Evolutionary conservation across 1,140 invertebrate species (phyloP).

Genomic region (Asobara japonica): DNA sequence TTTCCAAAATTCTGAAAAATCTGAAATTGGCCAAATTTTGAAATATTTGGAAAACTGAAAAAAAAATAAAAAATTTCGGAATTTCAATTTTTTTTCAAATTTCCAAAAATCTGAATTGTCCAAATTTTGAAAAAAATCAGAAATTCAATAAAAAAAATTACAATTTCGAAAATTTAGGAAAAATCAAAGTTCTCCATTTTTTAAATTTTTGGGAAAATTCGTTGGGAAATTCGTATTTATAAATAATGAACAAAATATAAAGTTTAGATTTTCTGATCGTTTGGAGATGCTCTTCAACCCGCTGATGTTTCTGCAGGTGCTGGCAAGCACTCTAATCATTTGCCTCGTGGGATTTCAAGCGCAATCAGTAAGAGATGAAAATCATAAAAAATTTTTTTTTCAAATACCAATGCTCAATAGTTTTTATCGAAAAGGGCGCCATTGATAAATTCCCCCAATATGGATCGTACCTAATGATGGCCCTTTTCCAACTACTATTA

Average conservation of each 20-base stretch:
- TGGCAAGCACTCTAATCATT: constrained; percentile 48
- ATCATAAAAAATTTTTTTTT: too few relatives aligned
- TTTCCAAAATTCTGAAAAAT: too few relatives aligned
- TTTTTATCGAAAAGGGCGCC: too few relatives aligned
- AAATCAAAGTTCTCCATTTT: background rate
- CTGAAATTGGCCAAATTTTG: too few relatives aligned
- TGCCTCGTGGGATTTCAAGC: constrained; percentile 50
- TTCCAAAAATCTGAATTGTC: too few relatives aligned
- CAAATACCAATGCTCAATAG: too few relatives aligned
- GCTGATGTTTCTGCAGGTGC: constrained; percentile 47
- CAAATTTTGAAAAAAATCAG: too few relatives aligned
- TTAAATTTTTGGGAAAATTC: background rate
- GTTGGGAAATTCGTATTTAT: constrained; percentile 42
- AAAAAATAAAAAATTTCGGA: constrained; percentile 9
- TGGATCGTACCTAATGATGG: constrained; percentile 47
- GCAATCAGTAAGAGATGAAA: constrained; percentile 34
- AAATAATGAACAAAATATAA: constrained; percentile 25
- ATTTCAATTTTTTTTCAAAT: too few relatives aligned
- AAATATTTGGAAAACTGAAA: background rate
- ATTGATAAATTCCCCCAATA: constrained; percentile 41
- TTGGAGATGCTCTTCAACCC: constrained; percentile 46
- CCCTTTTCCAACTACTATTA: constrained; percentile 49
- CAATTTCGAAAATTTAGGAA: background rate
- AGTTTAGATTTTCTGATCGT: constrained; percentile 45
- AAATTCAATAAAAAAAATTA: too few relatives aligned